phyloP scores from a whole-genome alignment of 2,888 invertebrate species.

The Carpatolechia fugitivella region DNA sequence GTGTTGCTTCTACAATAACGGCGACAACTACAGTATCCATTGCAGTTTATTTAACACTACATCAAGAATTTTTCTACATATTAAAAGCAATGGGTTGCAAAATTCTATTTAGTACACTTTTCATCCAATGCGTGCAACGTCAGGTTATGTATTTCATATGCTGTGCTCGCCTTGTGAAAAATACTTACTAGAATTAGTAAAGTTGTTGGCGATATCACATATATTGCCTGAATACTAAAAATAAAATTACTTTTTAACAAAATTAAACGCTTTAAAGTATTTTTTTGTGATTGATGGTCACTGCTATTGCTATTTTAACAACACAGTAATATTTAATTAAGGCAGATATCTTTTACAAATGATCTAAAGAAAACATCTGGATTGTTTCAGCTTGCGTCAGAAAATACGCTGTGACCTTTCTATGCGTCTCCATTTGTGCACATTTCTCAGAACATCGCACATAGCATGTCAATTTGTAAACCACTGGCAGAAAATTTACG shows the following conservation, averaged over 20 bases:
- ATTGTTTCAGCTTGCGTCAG: neutral
- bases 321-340: too few relatives aligned
- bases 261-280: too few relatives aligned
- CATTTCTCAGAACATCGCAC: slow-evolving; percentile 8
- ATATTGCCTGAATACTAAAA: slow-evolving; percentile 71
- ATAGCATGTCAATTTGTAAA: slow-evolving; percentile 8
- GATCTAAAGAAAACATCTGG: too few relatives aligned
- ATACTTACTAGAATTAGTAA: slow-evolving; percentile 55
- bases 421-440: neutral
- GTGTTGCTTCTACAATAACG: neutral
- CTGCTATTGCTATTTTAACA: too few relatives aligned
- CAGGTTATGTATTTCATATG: neutral
- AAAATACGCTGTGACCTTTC: neutral
- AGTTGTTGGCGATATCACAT: slow-evolving; percentile 51
- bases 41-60: neutral
- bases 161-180: slow-evolving; percentile 48
- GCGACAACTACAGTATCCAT: neutral
- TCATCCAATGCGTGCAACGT: slow-evolving; percentile 48
- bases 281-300: too few relatives aligned
- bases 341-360: too few relatives aligned
- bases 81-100: neutral
- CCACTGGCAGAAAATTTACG: neutral
- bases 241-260: slow-evolving; percentile 59
- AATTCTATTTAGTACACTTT: slow-evolving; percentile 20
- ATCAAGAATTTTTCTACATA: neutral